phyloP scores from a whole-genome alignment of 2,888 invertebrate genomes.

The Aproaerema taeniolella region DNA sequence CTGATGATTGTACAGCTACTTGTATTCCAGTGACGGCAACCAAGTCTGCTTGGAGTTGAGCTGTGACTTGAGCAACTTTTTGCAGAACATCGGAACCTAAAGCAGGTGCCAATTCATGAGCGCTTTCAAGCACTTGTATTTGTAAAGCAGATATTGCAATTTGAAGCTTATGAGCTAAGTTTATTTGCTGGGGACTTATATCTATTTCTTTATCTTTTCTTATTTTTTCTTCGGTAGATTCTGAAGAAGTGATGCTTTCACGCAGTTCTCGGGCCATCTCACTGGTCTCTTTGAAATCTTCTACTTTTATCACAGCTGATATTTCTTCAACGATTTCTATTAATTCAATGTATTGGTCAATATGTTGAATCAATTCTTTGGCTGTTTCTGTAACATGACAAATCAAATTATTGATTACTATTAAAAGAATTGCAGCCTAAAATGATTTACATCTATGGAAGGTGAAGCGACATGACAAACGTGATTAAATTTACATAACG shows the following conservation, averaged over 20 bases:
- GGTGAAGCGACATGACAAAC: neutral
- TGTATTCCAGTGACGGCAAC: conserved; percentile 33
- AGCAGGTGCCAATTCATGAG: conserved; percentile 34
- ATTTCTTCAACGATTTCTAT: conserved; percentile 56
- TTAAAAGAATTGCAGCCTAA: neutral
- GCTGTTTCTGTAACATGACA: conserved; percentile 38
- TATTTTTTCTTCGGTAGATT: conserved; percentile 21
- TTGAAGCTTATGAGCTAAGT: conserved; percentile 41
- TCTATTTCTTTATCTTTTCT: conserved; percentile 17
- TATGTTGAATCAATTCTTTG: conserved; percentile 37
- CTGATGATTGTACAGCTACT: conserved; percentile 29
- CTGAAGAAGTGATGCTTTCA: conserved; percentile 30
- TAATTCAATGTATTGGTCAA: conserved; percentile 53
- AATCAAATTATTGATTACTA: neutral
- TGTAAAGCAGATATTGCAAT: conserved; percentile 39
- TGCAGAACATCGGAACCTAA: conserved; percentile 33
- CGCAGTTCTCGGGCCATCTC: conserved; percentile 45
- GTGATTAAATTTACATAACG: neutral
- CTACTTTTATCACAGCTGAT: conserved; percentile 40
- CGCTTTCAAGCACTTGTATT: conserved; percentile 37
- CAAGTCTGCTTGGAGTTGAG: conserved; percentile 47
- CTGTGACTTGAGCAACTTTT: conserved; percentile 37
- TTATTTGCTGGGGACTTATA: conserved; percentile 26
- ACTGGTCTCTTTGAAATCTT: conserved; percentile 42
- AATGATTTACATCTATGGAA: neutral